Evolutionary conservation across 2,797 vertebrate genomes (phyloP), one percentile per base, ranked within the genome.

Genomic region (Urophycis tenuis): DNA sequence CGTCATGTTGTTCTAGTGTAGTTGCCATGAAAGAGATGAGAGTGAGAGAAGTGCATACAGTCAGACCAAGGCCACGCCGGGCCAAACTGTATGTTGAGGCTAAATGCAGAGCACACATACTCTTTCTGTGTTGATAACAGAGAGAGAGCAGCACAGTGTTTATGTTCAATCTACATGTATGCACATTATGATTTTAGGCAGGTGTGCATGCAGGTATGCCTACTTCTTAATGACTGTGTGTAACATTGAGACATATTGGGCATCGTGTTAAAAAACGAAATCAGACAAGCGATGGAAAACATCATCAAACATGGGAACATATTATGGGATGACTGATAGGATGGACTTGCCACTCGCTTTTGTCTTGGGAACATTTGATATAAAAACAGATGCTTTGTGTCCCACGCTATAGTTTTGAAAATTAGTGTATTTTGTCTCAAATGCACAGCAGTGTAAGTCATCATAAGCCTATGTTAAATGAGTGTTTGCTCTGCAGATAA

Each of bases 261-360:
- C 60, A 67, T 67, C 3, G 12, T 67, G 60, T 67, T 10, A 67
- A 67, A 67, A 3, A 29, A 67, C 3, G 5, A 67, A 3, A n/a
- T n/a, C n/a, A n/a, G 60, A 67, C 11, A 67, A 67, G 60, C 60
- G 10, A 67, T 67, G 60, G 60, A 29, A 60, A 67, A 67, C 60
- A 12, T 67, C 60, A 12, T 12, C 60, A 67, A 67, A 67, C 53
- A 29, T 67, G 60, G 60, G 29, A 67, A 67, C 53, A 12, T 25
- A 29, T 67, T 67, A 29, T 67, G 60, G 29, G 25, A 29, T 67
- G 29, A 29, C 29, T 29, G 60, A 67, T 67, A 29, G 60, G 60
- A 60, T n/a, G 60, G 60, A 67, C 60, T 67, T 67, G 60, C 60
- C 60, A 67, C 60, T 67, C 60, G 25, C n/a, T 67, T 67, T 67